phyloP scores from a whole-genome alignment of 1,140 invertebrate species.

The Papilio polyxenes region DNA sequence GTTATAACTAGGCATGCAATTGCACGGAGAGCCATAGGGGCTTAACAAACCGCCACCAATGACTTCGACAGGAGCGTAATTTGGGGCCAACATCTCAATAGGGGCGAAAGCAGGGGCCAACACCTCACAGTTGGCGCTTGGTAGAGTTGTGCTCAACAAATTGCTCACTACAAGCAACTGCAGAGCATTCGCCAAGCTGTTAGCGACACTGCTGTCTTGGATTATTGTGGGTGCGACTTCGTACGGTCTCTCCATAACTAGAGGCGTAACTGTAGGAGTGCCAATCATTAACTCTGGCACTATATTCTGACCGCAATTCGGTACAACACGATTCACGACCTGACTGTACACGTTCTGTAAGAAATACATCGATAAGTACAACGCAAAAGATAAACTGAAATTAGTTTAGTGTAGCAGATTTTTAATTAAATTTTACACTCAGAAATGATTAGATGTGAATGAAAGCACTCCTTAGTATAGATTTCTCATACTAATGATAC shows the following conservation, averaged over 20 bases:
- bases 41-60: constrained; percentile 25
- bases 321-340: constrained; percentile 58
- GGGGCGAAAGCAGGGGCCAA: constrained; percentile 24
- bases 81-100: constrained; percentile 30
- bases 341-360: constrained; percentile 54
- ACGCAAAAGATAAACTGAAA: not conserved
- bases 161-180: constrained; percentile 71
- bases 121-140: constrained; percentile 41
- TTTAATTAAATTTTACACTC: no score
- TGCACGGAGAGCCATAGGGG: constrained; percentile 8
- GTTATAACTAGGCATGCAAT: constrained; percentile 32
- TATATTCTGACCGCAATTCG: constrained; percentile 47
- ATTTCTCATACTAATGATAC: no score
- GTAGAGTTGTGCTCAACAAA: constrained; percentile 61
- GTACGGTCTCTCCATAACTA: constrained; percentile 40
- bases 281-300: constrained; percentile 31
- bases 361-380: constrained; percentile 39
- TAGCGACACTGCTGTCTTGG: constrained; percentile 67
- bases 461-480: no score
- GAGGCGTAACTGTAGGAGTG: constrained; percentile 25
- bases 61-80: constrained; percentile 16
- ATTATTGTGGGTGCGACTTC: constrained; percentile 57
- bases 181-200: constrained; percentile 66
- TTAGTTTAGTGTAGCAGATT: not conserved
- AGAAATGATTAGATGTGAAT: no score